A percentile compares a stretch with the other conserved stretches of the same genome.
Conservation (phyloP, 92 coral and sea anemone genomes). For the Zoanthus sociatus region DNA sequence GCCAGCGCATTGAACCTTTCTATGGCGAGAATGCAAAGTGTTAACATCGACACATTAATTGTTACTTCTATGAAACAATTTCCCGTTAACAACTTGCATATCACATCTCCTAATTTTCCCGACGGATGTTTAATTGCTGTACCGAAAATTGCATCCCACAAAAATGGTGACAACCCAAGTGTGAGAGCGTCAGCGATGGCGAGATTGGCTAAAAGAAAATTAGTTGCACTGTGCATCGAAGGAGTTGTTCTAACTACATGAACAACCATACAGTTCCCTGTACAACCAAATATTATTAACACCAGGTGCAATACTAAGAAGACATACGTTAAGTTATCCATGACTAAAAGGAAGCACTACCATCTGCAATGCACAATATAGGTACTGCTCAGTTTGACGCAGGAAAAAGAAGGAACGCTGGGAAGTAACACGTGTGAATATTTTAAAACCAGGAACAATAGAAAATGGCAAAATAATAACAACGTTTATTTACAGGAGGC, state of each 20-base stretch:
- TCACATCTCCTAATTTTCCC: not conserved
- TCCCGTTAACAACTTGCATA: conserved; percentile 8
- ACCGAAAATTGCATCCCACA: not conserved
- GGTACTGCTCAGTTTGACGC: not conserved
- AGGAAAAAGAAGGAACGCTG: not conserved
- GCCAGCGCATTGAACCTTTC: conserved; percentile 22
- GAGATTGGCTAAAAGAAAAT: conserved; percentile 25
- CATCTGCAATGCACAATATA: not conserved
- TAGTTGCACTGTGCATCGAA: conserved; percentile 32
- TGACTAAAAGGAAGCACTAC: not conserved
- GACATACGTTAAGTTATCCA: not conserved
- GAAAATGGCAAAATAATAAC: no score
- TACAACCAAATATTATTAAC: not conserved
- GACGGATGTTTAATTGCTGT: not conserved
- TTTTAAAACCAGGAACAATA: no score
- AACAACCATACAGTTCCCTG: conserved; percentile 29
- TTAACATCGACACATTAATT: no score
- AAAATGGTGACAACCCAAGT: not conserved
- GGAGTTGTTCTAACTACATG: conserved; percentile 15
- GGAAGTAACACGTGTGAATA: not conserved
- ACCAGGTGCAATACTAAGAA: not conserved
- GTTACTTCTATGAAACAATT: conserved; percentile 5
- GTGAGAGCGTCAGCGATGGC: conserved; percentile 20
- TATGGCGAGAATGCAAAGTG: conserved; percentile 13
- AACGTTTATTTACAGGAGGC: not conserved